Base-by-base conservation (phyloP, 2,888 invertebrate genomes). In the Polietes domitor region DNA sequence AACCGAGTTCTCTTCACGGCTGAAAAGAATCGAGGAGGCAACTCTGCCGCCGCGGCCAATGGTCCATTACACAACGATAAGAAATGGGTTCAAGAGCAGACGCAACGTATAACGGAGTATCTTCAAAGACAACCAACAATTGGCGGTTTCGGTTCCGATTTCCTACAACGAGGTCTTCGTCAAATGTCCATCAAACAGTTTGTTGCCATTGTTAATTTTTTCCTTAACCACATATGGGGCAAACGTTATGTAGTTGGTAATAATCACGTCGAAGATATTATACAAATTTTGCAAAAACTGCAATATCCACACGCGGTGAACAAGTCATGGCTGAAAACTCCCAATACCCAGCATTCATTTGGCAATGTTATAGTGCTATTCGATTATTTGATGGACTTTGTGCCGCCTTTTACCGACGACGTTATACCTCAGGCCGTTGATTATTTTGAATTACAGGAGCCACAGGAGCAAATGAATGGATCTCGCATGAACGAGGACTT, bases 101-200 rank as follows among this genome's bases (percentile, higher is more conserved):
- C 89, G 0, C 87, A 87, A 19, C 85, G 86, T 15, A 89, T 92
- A 21, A 88, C 88, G 0, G 91, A 91, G 7, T 89, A 91, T 74
- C 85, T 92, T 1, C 80, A 81, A 3, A 47, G 0, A 2, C 71
- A 79, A 24, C 21, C 32, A 10, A 71, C 70, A 7, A 78, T 90
- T 32, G 86, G 81, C 2, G 89, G 88, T 0, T 80, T 91, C 2
- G 58, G 86, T 15, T 74, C 26, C 0, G 90, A 91, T 0, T 90
- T 90, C 2, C 81, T 86, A 0, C 83, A 82, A 50, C 77, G 82
- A 2, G 88, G 87, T 0, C 79, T 92, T 2, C 90, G 91, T 28
- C 89, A 91, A 63, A 91, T 92, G 89, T 91, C 92, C 0, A 90
- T 89, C 9, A 92, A 92, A 70, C 92, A 92, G 58, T 92, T 92